Percentiles rank a stretch among this genome's conserved stretches.
Conservation (phyloP, 2,797 vertebrate species). For the Poecilia velifera region DNA sequence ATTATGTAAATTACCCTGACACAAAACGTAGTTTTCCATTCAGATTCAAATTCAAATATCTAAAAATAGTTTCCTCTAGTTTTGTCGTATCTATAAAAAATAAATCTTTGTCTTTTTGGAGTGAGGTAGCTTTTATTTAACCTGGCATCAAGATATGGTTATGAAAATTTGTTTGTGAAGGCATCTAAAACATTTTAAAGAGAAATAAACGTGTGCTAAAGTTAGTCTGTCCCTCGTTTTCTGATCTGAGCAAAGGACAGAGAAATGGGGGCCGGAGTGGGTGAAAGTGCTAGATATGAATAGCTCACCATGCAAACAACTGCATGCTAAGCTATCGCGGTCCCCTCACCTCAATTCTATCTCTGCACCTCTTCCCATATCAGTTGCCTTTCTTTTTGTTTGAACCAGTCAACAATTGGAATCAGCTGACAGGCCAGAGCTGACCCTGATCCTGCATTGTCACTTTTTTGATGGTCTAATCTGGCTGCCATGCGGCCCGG, state of each 20-base stretch:
- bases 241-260: slow-evolving; percentile 37
- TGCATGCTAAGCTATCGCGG: slow-evolving; percentile 20
- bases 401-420: slow-evolving; percentile 78
- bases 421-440: slow-evolving; percentile 79
- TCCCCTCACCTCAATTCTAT: slow-evolving; percentile 52
- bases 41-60: slow-evolving; percentile 33
- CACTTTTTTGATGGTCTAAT: slow-evolving; percentile 85
- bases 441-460: slow-evolving; percentile 84
- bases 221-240: slow-evolving; percentile 31
- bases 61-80: background rate
- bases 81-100: background rate
- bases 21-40: slow-evolving; percentile 49
- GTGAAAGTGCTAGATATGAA: slow-evolving; percentile 72
- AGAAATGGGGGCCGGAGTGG: slow-evolving; percentile 50
- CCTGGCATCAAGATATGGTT: slow-evolving; percentile 10
- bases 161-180: slow-evolving; percentile 3
- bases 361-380: slow-evolving; percentile 63
- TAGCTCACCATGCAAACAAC: slow-evolving; percentile 57
- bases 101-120: slow-evolving; percentile 3
- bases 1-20: slow-evolving; percentile 26
- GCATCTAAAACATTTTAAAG: slow-evolving; percentile 24
- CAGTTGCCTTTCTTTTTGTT: slow-evolving; percentile 82
- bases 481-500: slow-evolving; percentile 80
- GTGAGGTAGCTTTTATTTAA: slow-evolving; percentile 12
- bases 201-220: slow-evolving; percentile 40